Percentiles rank a stretch among this genome's conserved stretches.
Conservation (phyloP, 2,797 vertebrate species). For the Poecilia picta region DNA sequence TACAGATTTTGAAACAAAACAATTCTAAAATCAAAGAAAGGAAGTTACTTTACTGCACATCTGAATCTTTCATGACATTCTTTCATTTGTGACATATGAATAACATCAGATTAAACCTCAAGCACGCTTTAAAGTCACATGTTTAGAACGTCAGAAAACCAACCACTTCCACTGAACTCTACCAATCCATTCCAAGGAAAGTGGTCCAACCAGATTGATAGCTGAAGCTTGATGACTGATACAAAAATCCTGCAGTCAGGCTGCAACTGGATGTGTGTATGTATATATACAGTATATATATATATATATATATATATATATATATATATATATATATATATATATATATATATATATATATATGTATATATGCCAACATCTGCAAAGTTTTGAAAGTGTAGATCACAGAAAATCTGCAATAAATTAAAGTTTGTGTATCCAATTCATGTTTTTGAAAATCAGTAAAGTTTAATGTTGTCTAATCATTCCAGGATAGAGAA, state of each 20-base stretch:
- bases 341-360: too few relatives aligned
- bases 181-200: not conserved
- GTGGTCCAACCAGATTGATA: not conserved
- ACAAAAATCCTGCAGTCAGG: not conserved
- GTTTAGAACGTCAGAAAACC: not conserved
- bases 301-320: too few relatives aligned
- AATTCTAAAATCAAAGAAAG: not conserved
- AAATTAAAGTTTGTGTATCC: not conserved
- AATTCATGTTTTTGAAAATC: not conserved
- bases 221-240: not conserved
- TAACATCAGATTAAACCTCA: not conserved
- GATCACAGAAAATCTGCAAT: not conserved
- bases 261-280: not conserved
- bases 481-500: not conserved
- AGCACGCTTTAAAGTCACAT: not conserved
- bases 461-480: not conserved
- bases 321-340: too few relatives aligned
- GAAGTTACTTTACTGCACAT: not conserved
- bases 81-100: not conserved
- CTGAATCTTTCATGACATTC: not conserved
- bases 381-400: not conserved
- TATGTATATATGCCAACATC: too few relatives aligned
- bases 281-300: too few relatives aligned
- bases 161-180: not conserved
- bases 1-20: not conserved